These are phyloP conservation scores for Seira ritae DNA, from an alignment of 2,888 invertebrate genomes.

Conservation along the genomic window DNA sequence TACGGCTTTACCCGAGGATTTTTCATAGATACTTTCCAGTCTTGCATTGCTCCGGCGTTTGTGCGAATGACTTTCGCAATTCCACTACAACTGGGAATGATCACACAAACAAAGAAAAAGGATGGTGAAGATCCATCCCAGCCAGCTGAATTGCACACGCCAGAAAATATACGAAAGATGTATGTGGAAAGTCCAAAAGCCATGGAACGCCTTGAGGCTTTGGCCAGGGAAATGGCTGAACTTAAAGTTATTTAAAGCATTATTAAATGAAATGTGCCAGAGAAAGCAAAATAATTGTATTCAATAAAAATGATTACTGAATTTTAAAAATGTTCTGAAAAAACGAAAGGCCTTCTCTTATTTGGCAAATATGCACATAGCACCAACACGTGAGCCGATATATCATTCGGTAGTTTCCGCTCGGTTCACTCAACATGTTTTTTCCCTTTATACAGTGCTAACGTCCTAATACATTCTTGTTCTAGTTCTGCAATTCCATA, in stretches of 20 bases:
- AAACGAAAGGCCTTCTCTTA: too few relatives aligned
- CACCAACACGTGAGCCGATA: too few relatives aligned
- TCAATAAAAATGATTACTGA: too few relatives aligned
- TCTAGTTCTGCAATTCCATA: neutral
- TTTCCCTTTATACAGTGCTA: too few relatives aligned
- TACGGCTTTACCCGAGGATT: conserved; percentile 52
- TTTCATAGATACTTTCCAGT: conserved; percentile 55
- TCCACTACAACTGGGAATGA: conserved; percentile 60
- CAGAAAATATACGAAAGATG: conserved; percentile 28
- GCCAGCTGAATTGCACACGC: conserved; percentile 13
- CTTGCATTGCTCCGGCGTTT: conserved; percentile 38
- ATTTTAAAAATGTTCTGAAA: too few relatives aligned
- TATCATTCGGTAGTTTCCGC: conserved; percentile 2
- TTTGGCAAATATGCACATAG: too few relatives aligned
- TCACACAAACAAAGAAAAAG: conserved; percentile 31
- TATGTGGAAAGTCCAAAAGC: conserved; percentile 50
- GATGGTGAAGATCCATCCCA: conserved; percentile 24
- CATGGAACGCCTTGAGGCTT: conserved; percentile 41
- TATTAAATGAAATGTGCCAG: neutral
- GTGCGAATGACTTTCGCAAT: conserved; percentile 66
- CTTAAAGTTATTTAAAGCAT: conserved; percentile 23
- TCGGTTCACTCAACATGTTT: neutral
- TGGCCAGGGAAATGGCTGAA: conserved; percentile 52
- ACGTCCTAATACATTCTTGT: too few relatives aligned
- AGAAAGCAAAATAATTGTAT: too few relatives aligned